These are phyloP conservation scores for Coluber constrictor DNA, from an alignment of 2,797 vertebrate genomes.

Conservation along the genomic window DNA sequence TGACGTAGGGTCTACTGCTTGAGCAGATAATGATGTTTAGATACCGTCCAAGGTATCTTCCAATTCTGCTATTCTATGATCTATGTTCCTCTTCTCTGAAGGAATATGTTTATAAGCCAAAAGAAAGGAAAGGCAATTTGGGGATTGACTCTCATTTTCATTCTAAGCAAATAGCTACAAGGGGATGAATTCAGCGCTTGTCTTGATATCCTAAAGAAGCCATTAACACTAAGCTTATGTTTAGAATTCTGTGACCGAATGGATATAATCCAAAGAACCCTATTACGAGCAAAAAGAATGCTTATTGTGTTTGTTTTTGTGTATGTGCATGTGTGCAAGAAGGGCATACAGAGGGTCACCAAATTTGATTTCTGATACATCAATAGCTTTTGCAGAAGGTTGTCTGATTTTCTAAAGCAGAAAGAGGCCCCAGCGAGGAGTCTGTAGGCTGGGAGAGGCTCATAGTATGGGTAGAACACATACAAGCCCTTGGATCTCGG, in stretches of 20 bases:
- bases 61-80: too few species aligned
- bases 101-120: conserved; percentile 7
- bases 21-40: too few species aligned
- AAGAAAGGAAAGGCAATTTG: conserved; percentile 81
- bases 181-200: background rate
- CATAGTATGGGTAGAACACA: background rate
- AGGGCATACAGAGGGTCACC: background rate
- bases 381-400: background rate
- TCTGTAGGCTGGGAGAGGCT: background rate
- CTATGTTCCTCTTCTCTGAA: background rate
- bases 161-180: conserved; percentile 1
- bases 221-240: conserved; percentile 78
- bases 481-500: conserved; percentile 32
- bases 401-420: background rate
- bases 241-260: conserved; percentile 68
- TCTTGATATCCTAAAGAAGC: conserved; percentile 74
- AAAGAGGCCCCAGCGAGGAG: background rate
- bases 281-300: background rate
- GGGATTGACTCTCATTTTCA: conserved; percentile 62
- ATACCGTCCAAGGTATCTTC: too few species aligned
- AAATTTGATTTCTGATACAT: background rate
- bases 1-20: too few species aligned
- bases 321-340: background rate
- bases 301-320: background rate
- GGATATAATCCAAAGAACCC: background rate